Percentiles rank a stretch among this genome's conserved stretches.
phyloP scores from a whole-genome alignment of 2,888 invertebrate genomes.

The Microctonus brassicae region DNA sequence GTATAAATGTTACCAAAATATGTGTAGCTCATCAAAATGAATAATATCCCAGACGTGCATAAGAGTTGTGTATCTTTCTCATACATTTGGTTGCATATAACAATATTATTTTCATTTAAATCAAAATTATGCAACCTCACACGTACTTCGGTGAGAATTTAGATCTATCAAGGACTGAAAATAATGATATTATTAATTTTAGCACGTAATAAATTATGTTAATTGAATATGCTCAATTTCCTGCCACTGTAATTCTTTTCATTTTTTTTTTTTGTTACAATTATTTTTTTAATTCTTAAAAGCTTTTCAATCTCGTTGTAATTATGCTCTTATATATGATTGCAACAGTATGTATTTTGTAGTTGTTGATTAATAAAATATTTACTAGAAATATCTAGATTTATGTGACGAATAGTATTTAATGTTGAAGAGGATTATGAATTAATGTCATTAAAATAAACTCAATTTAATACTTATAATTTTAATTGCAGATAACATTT shows the following conservation, averaged over 20 bases:
- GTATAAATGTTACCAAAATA: slow-evolving; percentile 44
- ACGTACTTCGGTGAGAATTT: background rate
- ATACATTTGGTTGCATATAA: background rate
- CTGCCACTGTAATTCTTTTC: slow-evolving; percentile 18
- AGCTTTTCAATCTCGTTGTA: slow-evolving; percentile 38
- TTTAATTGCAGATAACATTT: too few relatives aligned
- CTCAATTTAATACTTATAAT: too few relatives aligned
- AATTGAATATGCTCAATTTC: slow-evolving; percentile 44
- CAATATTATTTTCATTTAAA: slow-evolving; percentile 1
- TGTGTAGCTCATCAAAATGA: slow-evolving; percentile 27
- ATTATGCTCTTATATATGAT: slow-evolving; percentile 44
- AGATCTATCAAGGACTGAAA: slow-evolving; percentile 24
- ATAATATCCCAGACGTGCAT: background rate
- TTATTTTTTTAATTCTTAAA: slow-evolving; percentile 27
- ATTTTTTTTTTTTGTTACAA: slow-evolving; percentile 27
- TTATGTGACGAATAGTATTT: background rate
- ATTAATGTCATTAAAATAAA: too few relatives aligned
- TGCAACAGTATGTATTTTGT: slow-evolving; percentile 50
- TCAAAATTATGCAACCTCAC: slow-evolving; percentile 4
- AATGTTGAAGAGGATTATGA: too few relatives aligned
- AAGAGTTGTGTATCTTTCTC: background rate
- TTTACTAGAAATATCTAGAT: slow-evolving; percentile 45
- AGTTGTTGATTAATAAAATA: slow-evolving; percentile 54
- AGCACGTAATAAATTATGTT: slow-evolving; percentile 19
- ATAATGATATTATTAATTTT: slow-evolving; percentile 13